A percentile compares a stretch with the other conserved stretches of the same genome.
Evolutionary conservation across 2,113 vertebrate genomes (phyloP).

Genomic region (Chamaea fasciata): DNA sequence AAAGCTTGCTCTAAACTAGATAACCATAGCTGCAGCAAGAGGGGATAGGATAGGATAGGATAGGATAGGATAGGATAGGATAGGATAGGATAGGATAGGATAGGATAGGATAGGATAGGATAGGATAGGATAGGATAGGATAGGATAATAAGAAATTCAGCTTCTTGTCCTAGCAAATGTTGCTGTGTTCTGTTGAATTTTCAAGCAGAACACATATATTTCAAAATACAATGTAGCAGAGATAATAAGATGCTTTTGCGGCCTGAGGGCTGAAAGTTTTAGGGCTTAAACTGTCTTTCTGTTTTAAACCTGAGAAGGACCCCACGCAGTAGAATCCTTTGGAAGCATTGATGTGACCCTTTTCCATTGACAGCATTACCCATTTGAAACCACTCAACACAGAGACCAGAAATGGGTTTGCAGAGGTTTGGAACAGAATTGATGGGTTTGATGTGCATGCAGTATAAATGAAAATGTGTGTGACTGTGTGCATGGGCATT

Average conservation of each 20-base stretch:
- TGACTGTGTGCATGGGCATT: background rate
- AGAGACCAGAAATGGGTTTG: background rate
- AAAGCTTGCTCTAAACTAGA: background rate
- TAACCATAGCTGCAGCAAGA: background rate
- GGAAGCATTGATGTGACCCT: background rate
- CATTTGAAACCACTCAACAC: background rate
- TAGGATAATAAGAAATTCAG: background rate
- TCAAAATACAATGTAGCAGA: background rate
- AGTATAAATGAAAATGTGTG: background rate
- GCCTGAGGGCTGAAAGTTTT: background rate
- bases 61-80: background rate
- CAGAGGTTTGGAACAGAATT: background rate
- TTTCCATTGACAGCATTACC: accelerated
- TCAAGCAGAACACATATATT: background rate
- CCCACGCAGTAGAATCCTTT: background rate
- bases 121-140: background rate
- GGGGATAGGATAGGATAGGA: background rate
- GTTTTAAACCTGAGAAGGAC: background rate
- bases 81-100: background rate
- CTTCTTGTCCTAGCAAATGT: background rate
- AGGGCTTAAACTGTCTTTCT: background rate
- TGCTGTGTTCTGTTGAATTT: background rate
- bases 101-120: background rate
- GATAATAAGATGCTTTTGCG: background rate
- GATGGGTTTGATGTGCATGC: background rate